Base-by-base conservation (phyloP, 2,113 vertebrate species). In the Lasiurus cinereus region DNA sequence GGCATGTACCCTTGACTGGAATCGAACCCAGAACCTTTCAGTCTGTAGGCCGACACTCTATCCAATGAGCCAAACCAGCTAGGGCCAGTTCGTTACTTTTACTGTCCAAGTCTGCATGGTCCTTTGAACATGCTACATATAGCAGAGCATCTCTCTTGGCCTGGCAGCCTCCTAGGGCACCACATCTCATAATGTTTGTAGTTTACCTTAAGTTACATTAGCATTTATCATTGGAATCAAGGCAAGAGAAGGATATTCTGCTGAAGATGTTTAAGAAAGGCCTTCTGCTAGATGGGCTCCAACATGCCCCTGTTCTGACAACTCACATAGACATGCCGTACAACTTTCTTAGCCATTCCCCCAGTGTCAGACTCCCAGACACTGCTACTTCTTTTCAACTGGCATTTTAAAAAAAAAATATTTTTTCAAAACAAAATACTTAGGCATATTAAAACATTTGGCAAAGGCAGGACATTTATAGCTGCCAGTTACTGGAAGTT, bases 331-430 rank as follows among this genome's bases (percentile, higher is more conserved):
- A 64, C 5, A 31, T 21, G 22, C 14, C 10, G 2, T 48, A 62
- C 72, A 80, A 15, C 48, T 78, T 52, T 19, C 50, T 59, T 39
- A 89, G 59, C 29, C 48, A 19, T 85, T 46, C 21, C n/a, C 10
- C 52, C 22, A 29, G 18, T 33, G 2, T 13, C 43, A 33, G 56
- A 56, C 9, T 66, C 22, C 48, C 5, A 29, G 31, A 21, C 39
- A 39, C 14, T 31, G 21, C 46, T 82, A 3, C n/a, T 66, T 18
- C 64, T 90, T 52, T 8, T n/a, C 1, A 46, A 72, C 33, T 76
- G 83, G 5, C n/a, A 91, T 88, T 80, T 76, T 76, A 59, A 73
- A 93, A 52, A 59, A 73, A 93, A 52, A 88, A 16, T 72, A 73
- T 64, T 66, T 87, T 79, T 80, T 50, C 8, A 74, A 87, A 80